phyloP scores from a whole-genome alignment of 2,888 invertebrate species.

The Lypha dubia region DNA sequence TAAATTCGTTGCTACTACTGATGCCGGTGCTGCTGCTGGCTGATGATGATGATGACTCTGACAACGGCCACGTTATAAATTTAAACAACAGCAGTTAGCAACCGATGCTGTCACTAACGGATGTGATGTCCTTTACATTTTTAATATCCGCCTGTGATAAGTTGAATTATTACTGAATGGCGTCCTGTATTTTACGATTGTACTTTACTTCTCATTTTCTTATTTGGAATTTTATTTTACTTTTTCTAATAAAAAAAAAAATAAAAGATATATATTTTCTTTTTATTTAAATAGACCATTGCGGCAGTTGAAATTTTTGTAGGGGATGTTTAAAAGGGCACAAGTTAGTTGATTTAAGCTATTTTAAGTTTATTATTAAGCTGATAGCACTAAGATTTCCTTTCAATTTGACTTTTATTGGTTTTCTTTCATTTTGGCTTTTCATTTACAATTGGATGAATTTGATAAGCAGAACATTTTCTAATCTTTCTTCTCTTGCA shows the following conservation, averaged over 20 bases:
- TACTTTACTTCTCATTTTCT: conserved; percentile 19
- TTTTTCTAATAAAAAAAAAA: conserved; percentile 20
- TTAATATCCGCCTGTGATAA: conserved; percentile 83
- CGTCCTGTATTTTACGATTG: conserved; percentile 71
- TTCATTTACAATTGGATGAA: conserved; percentile 65
- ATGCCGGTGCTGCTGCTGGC: conserved; percentile 41
- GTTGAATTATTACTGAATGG: conserved; percentile 80
- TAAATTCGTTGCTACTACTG: conserved; percentile 42
- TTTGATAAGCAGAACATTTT: conserved; percentile 55
- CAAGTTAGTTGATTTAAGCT: conserved; percentile 65
- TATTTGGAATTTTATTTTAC: conserved; percentile 1
- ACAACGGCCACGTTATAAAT: conserved; percentile 20
- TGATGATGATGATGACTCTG: conserved; percentile 52
- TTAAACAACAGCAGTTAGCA: conserved; percentile 13
- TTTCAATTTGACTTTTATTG: conserved; percentile 67
- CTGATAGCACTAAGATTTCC: conserved; percentile 65
- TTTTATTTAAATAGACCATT: conserved; percentile 10
- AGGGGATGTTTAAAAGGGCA: neutral
- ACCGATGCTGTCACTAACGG: conserved; percentile 65
- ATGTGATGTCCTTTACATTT: conserved; percentile 80
- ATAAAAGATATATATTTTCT: too few species aligned
- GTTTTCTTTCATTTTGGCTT: conserved; percentile 35
- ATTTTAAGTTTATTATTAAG: conserved; percentile 66
- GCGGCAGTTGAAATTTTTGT: neutral
- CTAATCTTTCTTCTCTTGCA: neutral